Evolutionary conservation across 2,888 invertebrate species (phyloP).

Genomic region (Sympetrum striolatum): DNA sequence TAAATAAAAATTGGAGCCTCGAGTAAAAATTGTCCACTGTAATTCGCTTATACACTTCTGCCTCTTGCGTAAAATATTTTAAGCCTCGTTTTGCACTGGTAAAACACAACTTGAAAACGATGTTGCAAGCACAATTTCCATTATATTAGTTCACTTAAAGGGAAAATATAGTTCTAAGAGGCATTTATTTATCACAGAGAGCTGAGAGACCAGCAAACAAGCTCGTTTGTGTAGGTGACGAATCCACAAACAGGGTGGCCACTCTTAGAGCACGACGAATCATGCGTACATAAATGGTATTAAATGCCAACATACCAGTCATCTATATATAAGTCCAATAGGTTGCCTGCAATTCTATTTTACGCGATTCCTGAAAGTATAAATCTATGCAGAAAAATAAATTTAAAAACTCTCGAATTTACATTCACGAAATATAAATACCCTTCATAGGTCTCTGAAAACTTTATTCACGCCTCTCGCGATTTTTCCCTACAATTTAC

Average conservation of each 20-base stretch:
- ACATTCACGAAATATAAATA: conserved; percentile 4
- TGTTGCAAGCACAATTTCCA: conserved; percentile 22
- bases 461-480: conserved; percentile 15
- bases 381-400: conserved; percentile 37
- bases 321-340: conserved; percentile 2
- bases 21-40: conserved; percentile 14
- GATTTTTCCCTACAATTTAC: not conserved
- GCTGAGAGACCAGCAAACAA: conserved; percentile 37
- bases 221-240: conserved; percentile 30
- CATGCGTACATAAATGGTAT: conserved; percentile 36
- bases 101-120: conserved; percentile 28
- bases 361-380: not conserved
- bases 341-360: conserved; percentile 13
- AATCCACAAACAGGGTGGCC: conserved; percentile 23
- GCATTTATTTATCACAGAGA: conserved; percentile 43
- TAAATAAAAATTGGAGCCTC: conserved; percentile 18
- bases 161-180: conserved; percentile 5
- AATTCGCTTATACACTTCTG: conserved; percentile 13
- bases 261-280: conserved; percentile 25
- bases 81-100: conserved; percentile 12
- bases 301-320: conserved; percentile 41
- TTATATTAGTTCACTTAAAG: conserved; percentile 16
- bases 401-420: conserved; percentile 11
- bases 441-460: not conserved
- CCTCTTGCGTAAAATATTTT: conserved; percentile 18